Evolutionary conservation across 2,888 invertebrate genomes (phyloP).

Genomic region (Sminthurides aquaticus): DNA sequence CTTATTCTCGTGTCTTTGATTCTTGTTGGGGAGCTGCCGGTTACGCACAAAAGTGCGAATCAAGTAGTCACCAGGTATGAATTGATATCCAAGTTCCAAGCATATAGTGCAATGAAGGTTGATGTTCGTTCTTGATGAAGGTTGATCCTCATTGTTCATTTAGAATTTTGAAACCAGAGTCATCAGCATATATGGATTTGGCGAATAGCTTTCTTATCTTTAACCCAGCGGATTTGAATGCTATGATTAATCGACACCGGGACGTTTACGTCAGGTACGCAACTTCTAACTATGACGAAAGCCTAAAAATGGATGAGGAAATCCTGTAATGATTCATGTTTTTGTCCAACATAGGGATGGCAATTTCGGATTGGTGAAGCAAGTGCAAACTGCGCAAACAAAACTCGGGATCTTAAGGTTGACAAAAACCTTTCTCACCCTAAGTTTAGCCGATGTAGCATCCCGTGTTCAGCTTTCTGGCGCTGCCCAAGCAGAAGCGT

Average conservation of each 20-base stretch:
- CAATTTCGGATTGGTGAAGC: conserved; percentile 55
- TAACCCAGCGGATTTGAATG: conserved; percentile 63
- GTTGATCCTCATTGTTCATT: background rate
- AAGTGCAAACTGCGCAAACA: conserved; percentile 80
- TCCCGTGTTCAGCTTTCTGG: conserved; percentile 72
- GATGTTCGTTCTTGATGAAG: background rate
- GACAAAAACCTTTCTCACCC: conserved; percentile 86
- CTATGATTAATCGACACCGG: conserved; percentile 65
- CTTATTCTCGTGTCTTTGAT: conserved; percentile 86
- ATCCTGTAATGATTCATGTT: no score
- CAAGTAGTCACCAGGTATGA: conserved; percentile 32
- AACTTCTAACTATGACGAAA: no score
- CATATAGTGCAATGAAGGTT: background rate
- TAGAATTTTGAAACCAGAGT: conserved; percentile 34
- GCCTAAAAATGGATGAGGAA: no score
- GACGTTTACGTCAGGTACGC: conserved; percentile 70
- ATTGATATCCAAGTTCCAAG: background rate
- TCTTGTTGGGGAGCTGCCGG: conserved; percentile 73
- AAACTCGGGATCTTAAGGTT: conserved; percentile 94
- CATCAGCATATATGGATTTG: conserved; percentile 71
- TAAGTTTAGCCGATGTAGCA: conserved; percentile 81
- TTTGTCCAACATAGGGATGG: conserved; percentile 50
- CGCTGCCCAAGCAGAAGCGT: conserved; percentile 81
- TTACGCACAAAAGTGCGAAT: conserved; percentile 30
- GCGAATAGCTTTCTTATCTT: conserved; percentile 70